phyloP scores from a whole-genome alignment of 2,888 invertebrate species.

The Andrena flavipes region DNA sequence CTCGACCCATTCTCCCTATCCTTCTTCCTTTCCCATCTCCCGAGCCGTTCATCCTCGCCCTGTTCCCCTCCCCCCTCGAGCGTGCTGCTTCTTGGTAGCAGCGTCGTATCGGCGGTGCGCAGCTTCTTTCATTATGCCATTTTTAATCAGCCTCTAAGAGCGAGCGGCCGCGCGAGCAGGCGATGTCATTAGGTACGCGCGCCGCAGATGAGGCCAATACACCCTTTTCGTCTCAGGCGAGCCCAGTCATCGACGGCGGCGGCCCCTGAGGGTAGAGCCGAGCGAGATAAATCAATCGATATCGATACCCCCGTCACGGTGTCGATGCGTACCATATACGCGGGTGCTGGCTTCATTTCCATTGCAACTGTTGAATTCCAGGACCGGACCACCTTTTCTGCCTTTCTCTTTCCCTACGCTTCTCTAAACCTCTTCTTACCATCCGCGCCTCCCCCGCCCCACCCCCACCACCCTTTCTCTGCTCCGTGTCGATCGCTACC shows the following conservation, averaged over 20 bases:
- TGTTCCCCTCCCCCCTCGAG: constrained; percentile 8
- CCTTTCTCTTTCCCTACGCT: constrained; percentile 7
- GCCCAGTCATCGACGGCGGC: constrained; percentile 67
- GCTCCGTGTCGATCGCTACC: constrained; percentile 21
- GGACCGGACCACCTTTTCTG: constrained; percentile 10
- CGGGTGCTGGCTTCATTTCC: constrained; percentile 58
- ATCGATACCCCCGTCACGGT: constrained; percentile 77
- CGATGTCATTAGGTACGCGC: constrained; percentile 74
- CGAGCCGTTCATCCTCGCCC: constrained; percentile 25
- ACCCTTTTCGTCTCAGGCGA: constrained; percentile 45
- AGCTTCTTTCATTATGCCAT: constrained; percentile 82
- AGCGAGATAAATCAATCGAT: constrained; percentile 83
- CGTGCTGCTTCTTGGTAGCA: constrained; percentile 73
- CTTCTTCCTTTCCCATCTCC: constrained; percentile 26
- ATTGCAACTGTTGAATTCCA: constrained; percentile 62
- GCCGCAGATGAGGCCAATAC: constrained; percentile 56
- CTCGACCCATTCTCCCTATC: constrained; percentile 10
- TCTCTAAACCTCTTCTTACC: constrained; percentile 4
- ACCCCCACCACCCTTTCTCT: constrained; percentile 17
- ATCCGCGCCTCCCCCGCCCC: background rate
- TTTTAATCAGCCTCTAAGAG: constrained; percentile 79
- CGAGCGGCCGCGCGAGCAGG: constrained; percentile 67
- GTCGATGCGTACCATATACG: constrained; percentile 64
- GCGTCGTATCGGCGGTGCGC: constrained; percentile 74
- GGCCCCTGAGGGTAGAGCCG: constrained; percentile 68